phyloP scores from a whole-genome alignment of 2,797 vertebrate genomes.

The Thamnophis elegans region DNA sequence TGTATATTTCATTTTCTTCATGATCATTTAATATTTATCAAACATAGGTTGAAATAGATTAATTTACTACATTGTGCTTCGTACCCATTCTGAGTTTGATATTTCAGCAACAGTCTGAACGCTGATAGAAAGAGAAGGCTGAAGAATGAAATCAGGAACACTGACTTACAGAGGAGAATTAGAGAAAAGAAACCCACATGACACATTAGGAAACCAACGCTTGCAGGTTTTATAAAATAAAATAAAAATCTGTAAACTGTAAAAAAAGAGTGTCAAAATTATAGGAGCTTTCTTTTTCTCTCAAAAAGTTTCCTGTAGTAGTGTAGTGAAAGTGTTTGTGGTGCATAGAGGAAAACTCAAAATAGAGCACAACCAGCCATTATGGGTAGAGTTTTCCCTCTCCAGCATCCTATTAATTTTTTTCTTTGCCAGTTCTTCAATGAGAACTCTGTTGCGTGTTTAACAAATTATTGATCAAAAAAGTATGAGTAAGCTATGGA shows the following conservation, averaged over 20 bases:
- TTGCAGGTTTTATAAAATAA: constrained; percentile 1
- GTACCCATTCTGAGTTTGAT: background rate
- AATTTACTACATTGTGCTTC: background rate
- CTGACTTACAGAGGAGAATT: background rate
- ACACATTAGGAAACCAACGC: background rate
- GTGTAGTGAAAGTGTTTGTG: constrained; percentile 17
- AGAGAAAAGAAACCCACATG: background rate
- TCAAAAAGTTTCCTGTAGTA: constrained; percentile 22
- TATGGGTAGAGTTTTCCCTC: background rate
- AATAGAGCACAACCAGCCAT: background rate
- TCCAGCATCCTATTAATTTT: background rate
- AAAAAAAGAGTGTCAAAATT: background rate
- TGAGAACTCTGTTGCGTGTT: background rate
- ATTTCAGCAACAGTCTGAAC: background rate
- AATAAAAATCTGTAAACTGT: background rate
- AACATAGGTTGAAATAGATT: background rate
- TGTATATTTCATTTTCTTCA: background rate
- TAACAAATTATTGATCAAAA: background rate
- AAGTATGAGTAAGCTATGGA: background rate
- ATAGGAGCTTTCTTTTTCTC: background rate
- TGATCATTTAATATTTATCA: background rate
- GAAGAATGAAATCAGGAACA: background rate
- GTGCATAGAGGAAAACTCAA: constrained; percentile 11
- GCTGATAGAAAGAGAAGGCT: background rate
- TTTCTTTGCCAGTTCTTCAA: background rate